phyloP scores from a whole-genome alignment of 2,113 vertebrate species.

The Perca flavescens region DNA sequence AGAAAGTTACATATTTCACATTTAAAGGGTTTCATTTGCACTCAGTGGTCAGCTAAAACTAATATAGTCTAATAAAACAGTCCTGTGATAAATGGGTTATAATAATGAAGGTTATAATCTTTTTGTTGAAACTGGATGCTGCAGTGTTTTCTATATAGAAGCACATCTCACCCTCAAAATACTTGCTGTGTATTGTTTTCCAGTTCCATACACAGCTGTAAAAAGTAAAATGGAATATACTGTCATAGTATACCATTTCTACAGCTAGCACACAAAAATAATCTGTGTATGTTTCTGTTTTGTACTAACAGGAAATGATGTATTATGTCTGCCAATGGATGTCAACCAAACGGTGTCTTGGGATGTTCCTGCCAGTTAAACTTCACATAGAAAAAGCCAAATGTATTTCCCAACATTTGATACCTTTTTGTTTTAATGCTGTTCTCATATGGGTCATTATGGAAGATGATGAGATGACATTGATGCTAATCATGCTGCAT shows the following conservation, averaged over 20 bases:
- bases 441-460: not conserved
- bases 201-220: not conserved
- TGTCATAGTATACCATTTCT: too few relatives aligned
- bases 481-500: conserved; percentile 14
- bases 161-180: not conserved
- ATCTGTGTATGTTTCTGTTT: too few relatives aligned
- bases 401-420: too few relatives aligned
- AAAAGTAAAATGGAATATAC: too few relatives aligned
- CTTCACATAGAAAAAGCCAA: too few relatives aligned
- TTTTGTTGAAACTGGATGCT: not conserved
- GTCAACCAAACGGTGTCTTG: too few relatives aligned
- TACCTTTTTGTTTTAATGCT: too few relatives aligned
- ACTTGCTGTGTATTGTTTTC: not conserved
- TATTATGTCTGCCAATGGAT: not conserved
- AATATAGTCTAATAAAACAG: conserved; percentile 7
- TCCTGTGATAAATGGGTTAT: not conserved
- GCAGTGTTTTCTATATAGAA: not conserved
- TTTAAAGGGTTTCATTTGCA: not conserved
- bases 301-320: not conserved
- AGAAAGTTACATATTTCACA: too few relatives aligned
- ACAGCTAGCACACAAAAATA: too few relatives aligned
- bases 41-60: not conserved
- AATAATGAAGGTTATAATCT: not conserved
- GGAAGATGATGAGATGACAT: not conserved
- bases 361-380: not conserved